These are phyloP conservation scores for Aphelinus atriplicis DNA, from an alignment of 1,140 invertebrate genomes.

Conservation along the genomic window DNA sequence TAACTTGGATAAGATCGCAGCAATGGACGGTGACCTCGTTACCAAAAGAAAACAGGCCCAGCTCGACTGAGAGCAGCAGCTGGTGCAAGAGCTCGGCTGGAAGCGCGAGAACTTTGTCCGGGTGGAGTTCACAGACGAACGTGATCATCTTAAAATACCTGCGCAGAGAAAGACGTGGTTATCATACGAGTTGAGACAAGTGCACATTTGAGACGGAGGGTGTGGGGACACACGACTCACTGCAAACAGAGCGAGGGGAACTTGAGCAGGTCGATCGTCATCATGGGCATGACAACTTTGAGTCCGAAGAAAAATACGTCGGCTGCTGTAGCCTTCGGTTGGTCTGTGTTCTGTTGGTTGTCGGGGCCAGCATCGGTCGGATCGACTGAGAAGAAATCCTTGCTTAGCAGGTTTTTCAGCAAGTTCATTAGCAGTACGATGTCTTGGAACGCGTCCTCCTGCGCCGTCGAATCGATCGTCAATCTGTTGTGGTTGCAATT, in stretches of 20 bases:
- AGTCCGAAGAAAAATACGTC: constrained; percentile 78
- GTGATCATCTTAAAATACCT: constrained; percentile 71
- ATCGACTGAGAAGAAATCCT: constrained; percentile 67
- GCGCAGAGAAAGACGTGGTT: no score
- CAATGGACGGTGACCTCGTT: constrained; percentile 73
- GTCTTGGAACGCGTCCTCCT: constrained; percentile 80
- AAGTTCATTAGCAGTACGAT: constrained; percentile 78
- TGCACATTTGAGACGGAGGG: no score
- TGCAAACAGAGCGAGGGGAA: constrained; percentile 76
- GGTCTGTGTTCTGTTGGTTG: no score
- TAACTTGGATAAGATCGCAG: constrained; percentile 73
- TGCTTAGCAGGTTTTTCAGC: constrained; percentile 75
- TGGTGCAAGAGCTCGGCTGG: constrained; percentile 69
- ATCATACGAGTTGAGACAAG: no score
- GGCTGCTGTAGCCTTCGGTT: neutral
- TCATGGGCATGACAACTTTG: constrained; percentile 79
- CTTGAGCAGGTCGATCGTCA: constrained; percentile 78
- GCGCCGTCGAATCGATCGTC: constrained; percentile 69
- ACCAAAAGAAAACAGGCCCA: constrained; percentile 75
- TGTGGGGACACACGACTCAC: constrained; percentile 55
- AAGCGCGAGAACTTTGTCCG: constrained; percentile 70
- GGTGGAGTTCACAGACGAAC: constrained; percentile 75
- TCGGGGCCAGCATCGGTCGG: no score
- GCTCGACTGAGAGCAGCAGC: constrained; percentile 73
- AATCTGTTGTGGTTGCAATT: constrained; percentile 70